Percentiles rank a stretch among this genome's conserved stretches.
Evolutionary conservation across 2,888 invertebrate genomes (phyloP).

Genomic region (Salticus scenicus): DNA sequence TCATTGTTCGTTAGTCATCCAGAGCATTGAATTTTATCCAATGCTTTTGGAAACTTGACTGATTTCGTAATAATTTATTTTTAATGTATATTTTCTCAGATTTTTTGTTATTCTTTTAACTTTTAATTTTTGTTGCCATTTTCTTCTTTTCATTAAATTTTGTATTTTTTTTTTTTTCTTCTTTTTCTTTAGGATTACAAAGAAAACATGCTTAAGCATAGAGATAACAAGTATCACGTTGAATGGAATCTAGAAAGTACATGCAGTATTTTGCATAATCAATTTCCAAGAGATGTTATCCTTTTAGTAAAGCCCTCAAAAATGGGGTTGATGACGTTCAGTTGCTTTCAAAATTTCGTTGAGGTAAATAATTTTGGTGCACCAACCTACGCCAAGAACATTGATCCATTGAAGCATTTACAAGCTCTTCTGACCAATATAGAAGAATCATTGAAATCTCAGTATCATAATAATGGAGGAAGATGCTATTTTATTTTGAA

Average conservation of each 20-base stretch:
- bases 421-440: constrained; percentile 78
- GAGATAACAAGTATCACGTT: constrained; percentile 84
- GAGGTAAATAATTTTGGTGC: constrained; percentile 85
- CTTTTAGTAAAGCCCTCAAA: constrained; percentile 77
- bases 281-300: constrained; percentile 80
- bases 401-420: constrained; percentile 84
- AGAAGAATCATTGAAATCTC: neutral
- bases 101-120: no score
- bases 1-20: no score
- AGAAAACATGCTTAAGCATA: constrained; percentile 86
- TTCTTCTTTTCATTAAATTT: no score
- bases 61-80: no score
- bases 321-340: constrained; percentile 88
- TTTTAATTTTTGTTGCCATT: no score
- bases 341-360: constrained; percentile 92
- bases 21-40: no score
- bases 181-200: constrained; percentile 83
- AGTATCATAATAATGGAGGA: neutral
- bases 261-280: constrained; percentile 81
- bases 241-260: constrained; percentile 89
- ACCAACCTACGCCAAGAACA: constrained; percentile 85
- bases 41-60: no score
- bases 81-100: no score
- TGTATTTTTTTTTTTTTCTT: no score
- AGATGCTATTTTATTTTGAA: neutral